Base-by-base conservation (phyloP, 1,140 invertebrate genomes). In the Leptonema lineaticorne region DNA sequence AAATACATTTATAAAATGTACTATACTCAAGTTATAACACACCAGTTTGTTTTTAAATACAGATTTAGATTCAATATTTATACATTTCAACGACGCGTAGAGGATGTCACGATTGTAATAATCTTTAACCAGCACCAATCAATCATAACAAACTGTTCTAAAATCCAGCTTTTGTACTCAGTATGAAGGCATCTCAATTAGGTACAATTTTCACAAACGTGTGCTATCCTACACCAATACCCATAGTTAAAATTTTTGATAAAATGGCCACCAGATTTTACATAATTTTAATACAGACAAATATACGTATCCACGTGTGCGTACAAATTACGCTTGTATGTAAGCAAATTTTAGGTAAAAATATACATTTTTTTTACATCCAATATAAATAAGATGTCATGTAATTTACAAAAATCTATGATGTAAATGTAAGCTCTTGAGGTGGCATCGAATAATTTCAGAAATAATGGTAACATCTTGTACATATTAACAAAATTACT, bases 381-480 rank as follows among this genome's bases (percentile, higher is more conserved):
- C n/a, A n/a, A n/a, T n/a, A n/a, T n/a, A n/a, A n/a, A n/a, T n/a
- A n/a, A n/a, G n/a, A n/a, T n/a, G n/a, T n/a, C n/a, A n/a, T n/a
- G n/a, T n/a, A n/a, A n/a, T n/a, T n/a, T n/a, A n/a, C n/a, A n/a
- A n/a, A n/a, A n/a, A n/a, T n/a, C n/a, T n/a, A n/a, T n/a, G n/a
- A n/a, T n/a, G n/a, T n/a, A n/a, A n/a, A n/a, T n/a, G n/a, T n/a
- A n/a, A n/a, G n/a, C n/a, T n/a, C 6, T 46, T 41, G 53, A 64
- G 30, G 60, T 63, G 33, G 22, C 45, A 46, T 20, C 22, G 18
- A 24, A n/a, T 7, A 20, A 37, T 37, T 58, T 70, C 64, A 45
- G 64, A 67, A 26, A 70, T 63, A 67, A 63, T 67, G 69, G 69
- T 67, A 71, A 71, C 66, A 56, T 71, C 29, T 30, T 53, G 58